Percentiles rank a stretch among this genome's conserved stretches.
Evolutionary conservation across 2,888 invertebrate species (phyloP).

Genomic region (Chrysodeixis includens): DNA sequence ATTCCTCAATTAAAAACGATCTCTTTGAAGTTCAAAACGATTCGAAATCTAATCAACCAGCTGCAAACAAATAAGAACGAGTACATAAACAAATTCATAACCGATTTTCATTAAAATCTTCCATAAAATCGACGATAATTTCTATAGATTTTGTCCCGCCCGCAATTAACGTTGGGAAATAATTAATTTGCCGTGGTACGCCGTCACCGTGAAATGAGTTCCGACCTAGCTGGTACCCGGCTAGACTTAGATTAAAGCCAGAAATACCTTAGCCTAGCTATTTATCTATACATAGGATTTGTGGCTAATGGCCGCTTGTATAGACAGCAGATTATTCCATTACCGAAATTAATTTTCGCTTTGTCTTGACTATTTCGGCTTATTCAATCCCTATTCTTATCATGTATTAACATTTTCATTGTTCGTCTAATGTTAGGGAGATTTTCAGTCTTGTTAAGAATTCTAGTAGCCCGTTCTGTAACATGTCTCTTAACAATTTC

Average conservation of each 20-base stretch:
- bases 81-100: not conserved
- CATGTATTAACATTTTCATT: not conserved
- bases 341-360: not conserved
- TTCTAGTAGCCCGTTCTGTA: too few species aligned
- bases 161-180: constrained; percentile 57
- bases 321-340: not conserved
- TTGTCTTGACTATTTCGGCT: not conserved
- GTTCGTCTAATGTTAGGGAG: not conserved
- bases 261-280: constrained; percentile 21
- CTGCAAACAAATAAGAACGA: not conserved
- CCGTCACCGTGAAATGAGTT: constrained; percentile 56
- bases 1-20: not conserved
- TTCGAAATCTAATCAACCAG: constrained; percentile 1
- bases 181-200: constrained; percentile 57
- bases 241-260: constrained; percentile 46
- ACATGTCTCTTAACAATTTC: too few species aligned
- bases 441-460: too few species aligned
- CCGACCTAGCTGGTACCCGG: constrained; percentile 53
- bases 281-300: not conserved
- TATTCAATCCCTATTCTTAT: not conserved
- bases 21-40: not conserved
- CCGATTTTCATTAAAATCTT: not conserved
- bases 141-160: constrained; percentile 39
- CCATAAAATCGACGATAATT: constrained; percentile 21
- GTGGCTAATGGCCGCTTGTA: not conserved